These are phyloP conservation scores for Cyprinodon diabolis DNA, from an alignment of 2,797 vertebrate species.

Conservation along the genomic window DNA sequence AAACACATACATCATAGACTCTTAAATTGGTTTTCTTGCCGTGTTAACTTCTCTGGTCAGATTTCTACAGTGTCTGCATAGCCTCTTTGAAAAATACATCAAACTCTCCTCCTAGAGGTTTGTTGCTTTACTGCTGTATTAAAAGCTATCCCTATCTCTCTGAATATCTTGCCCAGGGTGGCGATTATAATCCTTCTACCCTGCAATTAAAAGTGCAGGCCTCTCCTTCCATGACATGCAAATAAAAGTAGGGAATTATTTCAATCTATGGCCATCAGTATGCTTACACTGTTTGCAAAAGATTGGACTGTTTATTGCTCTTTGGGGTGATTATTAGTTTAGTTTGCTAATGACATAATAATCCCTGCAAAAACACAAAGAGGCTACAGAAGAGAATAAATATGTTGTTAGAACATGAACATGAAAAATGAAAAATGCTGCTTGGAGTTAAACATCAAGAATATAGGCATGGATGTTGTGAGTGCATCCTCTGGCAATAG, in stretches of 20 bases:
- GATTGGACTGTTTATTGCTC: conserved; percentile 53
- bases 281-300: background rate
- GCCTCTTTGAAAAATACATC: conserved; percentile 61
- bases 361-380: conserved; percentile 49
- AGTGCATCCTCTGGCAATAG: conserved; percentile 16
- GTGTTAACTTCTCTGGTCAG: conserved; percentile 14
- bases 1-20: background rate
- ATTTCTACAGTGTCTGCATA: conserved; percentile 32
- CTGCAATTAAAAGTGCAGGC: conserved; percentile 31
- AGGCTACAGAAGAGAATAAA: conserved; percentile 37
- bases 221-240: conserved; percentile 9
- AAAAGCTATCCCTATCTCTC: conserved; percentile 17
- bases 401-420: conserved; percentile 20
- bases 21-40: conserved; percentile 10
- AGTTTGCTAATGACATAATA: conserved; percentile 64
- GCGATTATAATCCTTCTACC: conserved; percentile 17
- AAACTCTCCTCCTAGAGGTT: conserved; percentile 22
- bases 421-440: conserved; percentile 18
- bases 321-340: conserved; percentile 58
- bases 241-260: conserved; percentile 20
- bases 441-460: conserved; percentile 32
- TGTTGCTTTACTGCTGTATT: conserved; percentile 31
- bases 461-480: conserved; percentile 12
- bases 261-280: conserved; percentile 21
- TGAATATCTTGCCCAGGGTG: conserved; percentile 5